A percentile compares a stretch with the other conserved stretches of the same genome.
These are phyloP conservation scores for Limosa lapponica DNA, from an alignment of 2,797 vertebrate genomes.

Conservation along the genomic window DNA sequence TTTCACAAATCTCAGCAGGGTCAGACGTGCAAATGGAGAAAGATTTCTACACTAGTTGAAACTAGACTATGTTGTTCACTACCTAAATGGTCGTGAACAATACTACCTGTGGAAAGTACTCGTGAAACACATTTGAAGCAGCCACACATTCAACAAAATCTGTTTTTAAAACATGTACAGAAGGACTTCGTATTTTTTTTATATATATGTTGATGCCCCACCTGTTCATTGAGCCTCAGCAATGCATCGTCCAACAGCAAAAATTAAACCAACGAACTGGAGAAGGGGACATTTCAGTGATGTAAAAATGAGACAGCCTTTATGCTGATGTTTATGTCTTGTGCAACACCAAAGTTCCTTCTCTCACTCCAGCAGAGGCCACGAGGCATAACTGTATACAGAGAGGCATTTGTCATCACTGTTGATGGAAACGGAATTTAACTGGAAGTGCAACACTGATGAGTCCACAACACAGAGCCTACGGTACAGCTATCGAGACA, in stretches of 20 bases:
- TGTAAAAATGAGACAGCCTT: not conserved
- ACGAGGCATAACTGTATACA: rapidly evolving
- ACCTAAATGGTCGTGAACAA: not conserved
- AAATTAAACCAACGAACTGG: not conserved
- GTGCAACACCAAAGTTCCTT: not conserved
- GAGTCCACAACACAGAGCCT: not conserved
- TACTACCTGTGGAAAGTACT: not conserved
- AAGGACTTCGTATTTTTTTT: not conserved
- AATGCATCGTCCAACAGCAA: not conserved
- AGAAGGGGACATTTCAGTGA: not conserved
- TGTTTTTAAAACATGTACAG: not conserved
- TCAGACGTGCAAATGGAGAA: not conserved
- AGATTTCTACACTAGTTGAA: not conserved
- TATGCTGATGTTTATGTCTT: not conserved
- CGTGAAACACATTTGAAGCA: not conserved
- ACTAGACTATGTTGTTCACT: not conserved
- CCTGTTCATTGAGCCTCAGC: not conserved
- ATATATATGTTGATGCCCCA: not conserved
- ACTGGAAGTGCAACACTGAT: not conserved
- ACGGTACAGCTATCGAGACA: not conserved
- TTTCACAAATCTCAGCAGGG: not conserved
- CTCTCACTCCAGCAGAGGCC: not conserved
- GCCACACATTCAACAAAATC: not conserved
- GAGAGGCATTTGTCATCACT: not conserved
- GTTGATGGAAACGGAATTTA: rapidly evolving